phyloP scores from a whole-genome alignment of 2,888 invertebrate species.

The Amphimallon solstitiale region DNA sequence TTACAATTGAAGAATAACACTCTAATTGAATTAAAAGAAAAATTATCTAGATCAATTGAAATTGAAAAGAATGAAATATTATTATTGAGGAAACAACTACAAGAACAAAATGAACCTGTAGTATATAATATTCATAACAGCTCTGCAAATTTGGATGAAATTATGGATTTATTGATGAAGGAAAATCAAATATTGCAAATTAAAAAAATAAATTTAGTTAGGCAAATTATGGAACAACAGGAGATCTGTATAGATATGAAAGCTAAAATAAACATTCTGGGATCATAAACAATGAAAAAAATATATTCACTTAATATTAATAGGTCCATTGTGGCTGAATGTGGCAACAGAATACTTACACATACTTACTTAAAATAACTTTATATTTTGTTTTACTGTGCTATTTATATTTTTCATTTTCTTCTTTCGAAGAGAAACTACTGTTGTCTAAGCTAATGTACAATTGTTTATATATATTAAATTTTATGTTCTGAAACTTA shows the following conservation, averaged over 20 bases:
- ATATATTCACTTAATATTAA: not conserved
- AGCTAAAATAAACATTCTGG: constrained; percentile 47
- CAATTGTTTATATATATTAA: no score
- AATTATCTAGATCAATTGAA: constrained; percentile 75
- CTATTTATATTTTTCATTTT: no score
- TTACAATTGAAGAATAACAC: constrained; percentile 75
- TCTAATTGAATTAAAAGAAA: constrained; percentile 73
- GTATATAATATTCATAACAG: constrained; percentile 39
- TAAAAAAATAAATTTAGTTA: constrained; percentile 61
- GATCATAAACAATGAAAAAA: not conserved
- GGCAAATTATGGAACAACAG: constrained; percentile 62
- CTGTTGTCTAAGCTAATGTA: no score
- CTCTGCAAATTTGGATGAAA: constrained; percentile 55
- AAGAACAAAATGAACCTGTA: not conserved
- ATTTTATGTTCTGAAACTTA: no score
- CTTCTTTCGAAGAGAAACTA: no score
- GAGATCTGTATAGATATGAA: constrained; percentile 61
- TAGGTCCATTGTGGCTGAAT: not conserved
- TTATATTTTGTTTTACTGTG: no score
- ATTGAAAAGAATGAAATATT: constrained; percentile 78
- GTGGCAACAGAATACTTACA: constrained; percentile 5
- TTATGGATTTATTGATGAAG: constrained; percentile 58
- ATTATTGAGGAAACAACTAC: constrained; percentile 49
- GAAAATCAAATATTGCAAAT: constrained; percentile 63
- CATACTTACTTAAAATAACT: not conserved